These are phyloP conservation scores for Shinisaurus crocodilurus DNA, from an alignment of 2,113 vertebrate genomes.

Conservation along the genomic window DNA sequence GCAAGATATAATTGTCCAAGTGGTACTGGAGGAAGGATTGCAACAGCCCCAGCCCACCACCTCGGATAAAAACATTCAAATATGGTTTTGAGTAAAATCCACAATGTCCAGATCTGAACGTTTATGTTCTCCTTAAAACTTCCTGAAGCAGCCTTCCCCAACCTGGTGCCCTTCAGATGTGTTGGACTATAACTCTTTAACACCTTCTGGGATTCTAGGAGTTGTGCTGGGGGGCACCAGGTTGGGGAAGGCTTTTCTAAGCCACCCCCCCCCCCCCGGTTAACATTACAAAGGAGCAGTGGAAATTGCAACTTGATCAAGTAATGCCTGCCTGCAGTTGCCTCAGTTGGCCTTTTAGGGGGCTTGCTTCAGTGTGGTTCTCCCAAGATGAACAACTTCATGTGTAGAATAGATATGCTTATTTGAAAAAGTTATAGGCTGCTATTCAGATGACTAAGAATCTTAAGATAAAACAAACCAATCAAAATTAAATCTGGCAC, in stretches of 20 bases:
- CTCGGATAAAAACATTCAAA: no score
- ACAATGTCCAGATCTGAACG: neutral
- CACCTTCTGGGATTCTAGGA: no score
- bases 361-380: neutral
- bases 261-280: no score
- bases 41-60: no score
- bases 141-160: neutral
- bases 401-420: neutral
- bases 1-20: neutral
- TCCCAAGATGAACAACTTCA: neutral
- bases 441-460: neutral
- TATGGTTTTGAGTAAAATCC: neutral
- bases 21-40: neutral
- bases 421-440: neutral
- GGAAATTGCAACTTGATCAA: neutral
- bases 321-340: neutral
- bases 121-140: neutral
- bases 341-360: neutral
- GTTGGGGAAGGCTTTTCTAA: neutral
- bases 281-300: neutral
- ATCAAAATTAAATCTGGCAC: neutral
- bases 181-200: no score
- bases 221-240: no score
- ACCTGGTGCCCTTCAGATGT: no score
- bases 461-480: neutral